Evolutionary conservation across 2,888 invertebrate genomes (phyloP).

Genomic region (Pseudanteris insignis): DNA sequence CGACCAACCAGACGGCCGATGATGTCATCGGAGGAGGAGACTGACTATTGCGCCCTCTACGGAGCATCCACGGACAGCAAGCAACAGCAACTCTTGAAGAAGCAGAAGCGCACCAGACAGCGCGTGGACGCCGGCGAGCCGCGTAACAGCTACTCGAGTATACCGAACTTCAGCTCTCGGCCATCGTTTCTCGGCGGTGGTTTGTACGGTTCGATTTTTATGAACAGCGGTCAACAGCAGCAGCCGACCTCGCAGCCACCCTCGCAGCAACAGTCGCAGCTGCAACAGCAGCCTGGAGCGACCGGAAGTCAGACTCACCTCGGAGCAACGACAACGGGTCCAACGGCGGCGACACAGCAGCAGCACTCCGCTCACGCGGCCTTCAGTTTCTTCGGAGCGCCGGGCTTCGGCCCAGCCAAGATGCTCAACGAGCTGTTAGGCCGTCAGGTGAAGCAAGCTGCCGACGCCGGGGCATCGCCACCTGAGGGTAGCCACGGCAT

Average conservation of each 20-base stretch:
- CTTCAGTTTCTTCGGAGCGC: constrained; percentile 83
- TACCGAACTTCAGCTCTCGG: constrained; percentile 79
- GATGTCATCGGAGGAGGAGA: constrained; percentile 98
- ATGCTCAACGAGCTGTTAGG: constrained; percentile 91
- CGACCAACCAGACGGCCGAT: constrained; percentile 78
- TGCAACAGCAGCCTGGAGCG: constrained; percentile 54
- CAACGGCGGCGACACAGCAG: constrained; percentile 70
- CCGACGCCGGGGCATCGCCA: constrained; percentile 71
- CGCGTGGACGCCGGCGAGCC: constrained; percentile 96
- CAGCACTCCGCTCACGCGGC: constrained; percentile 71
- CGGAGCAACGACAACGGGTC: constrained; percentile 69
- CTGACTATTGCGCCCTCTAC: constrained; percentile 92
- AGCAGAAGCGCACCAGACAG: constrained; percentile 93
- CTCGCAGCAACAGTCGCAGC: constrained; percentile 48
- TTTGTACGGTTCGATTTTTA: constrained; percentile 88
- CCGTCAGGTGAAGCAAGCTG: constrained; percentile 79
- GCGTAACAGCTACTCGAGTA: constrained; percentile 89
- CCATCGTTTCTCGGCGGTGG: constrained; percentile 86
- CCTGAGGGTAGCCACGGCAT: constrained; percentile 68
- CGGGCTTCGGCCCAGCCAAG: constrained; percentile 87
- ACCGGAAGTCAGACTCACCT: constrained; percentile 61
- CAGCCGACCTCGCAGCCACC: constrained; percentile 50
- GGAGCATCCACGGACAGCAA: constrained; percentile 74
- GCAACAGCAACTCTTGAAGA: constrained; percentile 81
- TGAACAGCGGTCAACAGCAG: constrained; percentile 70